Percentiles rank a stretch among this genome's conserved stretches.
Conservation (phyloP, 2,888 invertebrate species). For the Andrena trimmerana region DNA sequence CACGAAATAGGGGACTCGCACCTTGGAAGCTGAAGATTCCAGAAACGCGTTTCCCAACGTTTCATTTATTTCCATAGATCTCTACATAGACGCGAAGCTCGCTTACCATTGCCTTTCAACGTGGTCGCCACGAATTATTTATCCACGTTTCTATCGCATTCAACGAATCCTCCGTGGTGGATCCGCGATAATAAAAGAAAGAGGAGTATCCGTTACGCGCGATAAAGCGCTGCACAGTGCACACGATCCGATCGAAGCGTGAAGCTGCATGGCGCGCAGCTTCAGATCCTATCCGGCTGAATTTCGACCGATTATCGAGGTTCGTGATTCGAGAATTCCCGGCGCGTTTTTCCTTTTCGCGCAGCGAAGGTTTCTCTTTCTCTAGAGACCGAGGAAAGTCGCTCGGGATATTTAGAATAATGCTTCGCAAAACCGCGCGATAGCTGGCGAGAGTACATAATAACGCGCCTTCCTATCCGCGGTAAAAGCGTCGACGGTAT, state of each 20-base stretch:
- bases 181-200: not conserved
- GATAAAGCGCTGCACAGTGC: constrained; percentile 18
- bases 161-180: not conserved
- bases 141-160: not conserved
- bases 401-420: constrained; percentile 15
- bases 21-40: no score
- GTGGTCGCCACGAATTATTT: no score
- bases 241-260: not conserved
- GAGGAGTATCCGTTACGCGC: constrained; percentile 20
- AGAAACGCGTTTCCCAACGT: no score
- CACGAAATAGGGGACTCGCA: no score
- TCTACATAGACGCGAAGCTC: no score
- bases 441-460: constrained; percentile 25
- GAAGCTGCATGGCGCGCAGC: not conserved
- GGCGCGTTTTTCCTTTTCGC: not conserved
- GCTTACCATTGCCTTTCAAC: no score
- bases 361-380: constrained; percentile 35
- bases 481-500: constrained; percentile 51
- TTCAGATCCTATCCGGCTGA: not conserved
- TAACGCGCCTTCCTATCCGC: constrained; percentile 36
- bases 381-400: constrained; percentile 8
- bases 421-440: constrained; percentile 33
- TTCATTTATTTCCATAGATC: no score
- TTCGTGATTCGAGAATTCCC: not conserved
- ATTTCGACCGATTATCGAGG: constrained; percentile 16